Base-by-base conservation (phyloP, 2,888 invertebrate genomes). In the Drosophila atroscutellata region DNA sequence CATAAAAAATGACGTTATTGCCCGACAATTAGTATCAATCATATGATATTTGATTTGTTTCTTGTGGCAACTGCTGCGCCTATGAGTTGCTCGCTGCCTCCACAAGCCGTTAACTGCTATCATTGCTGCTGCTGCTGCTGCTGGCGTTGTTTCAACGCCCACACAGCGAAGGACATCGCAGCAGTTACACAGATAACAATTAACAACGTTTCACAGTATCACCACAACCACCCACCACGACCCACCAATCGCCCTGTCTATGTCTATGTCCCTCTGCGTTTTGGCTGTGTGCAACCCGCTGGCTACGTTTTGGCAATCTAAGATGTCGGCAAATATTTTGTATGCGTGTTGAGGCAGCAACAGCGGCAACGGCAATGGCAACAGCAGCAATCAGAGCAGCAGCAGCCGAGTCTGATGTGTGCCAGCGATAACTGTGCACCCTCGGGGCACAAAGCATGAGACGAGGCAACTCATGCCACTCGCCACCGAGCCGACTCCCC, bases 111-210 rank as follows among this genome's bases (percentile, higher is more conserved):
- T 73, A 65, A 54, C 57, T 58, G 36, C 18, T 65, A 58, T 42
- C 45, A 28, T 18, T 54, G 62, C 11, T 66, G 59, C 36, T 52
- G 34, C 11, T 58, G 66, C 6, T 65, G 30, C n/a, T 74, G 72
- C 66, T 75, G 89, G 65, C 61, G 78, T 76, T 54, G 69, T 47
- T 74, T 77, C 86, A 79, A 83, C 56, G 62, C 66, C 63, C 71
- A 80, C 71, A 68, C 18, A 68, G 7, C 66, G 76, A 62, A 75
- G 78, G 78, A 80, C 80, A 72, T 69, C 70, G 59, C 83, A 72
- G 77, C 79, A 80, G 86, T 78, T 82, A 79, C 90, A 83, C 73
- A 88, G 86, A 89, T 89, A 87, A 89, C 90, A 87, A 87, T 90
- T 85, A 83, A 85, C 90, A 83, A 70, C 64, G 71, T 80, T 70